phyloP scores from a whole-genome alignment of 2,888 invertebrate genomes.

The Lottia scabra region DNA sequence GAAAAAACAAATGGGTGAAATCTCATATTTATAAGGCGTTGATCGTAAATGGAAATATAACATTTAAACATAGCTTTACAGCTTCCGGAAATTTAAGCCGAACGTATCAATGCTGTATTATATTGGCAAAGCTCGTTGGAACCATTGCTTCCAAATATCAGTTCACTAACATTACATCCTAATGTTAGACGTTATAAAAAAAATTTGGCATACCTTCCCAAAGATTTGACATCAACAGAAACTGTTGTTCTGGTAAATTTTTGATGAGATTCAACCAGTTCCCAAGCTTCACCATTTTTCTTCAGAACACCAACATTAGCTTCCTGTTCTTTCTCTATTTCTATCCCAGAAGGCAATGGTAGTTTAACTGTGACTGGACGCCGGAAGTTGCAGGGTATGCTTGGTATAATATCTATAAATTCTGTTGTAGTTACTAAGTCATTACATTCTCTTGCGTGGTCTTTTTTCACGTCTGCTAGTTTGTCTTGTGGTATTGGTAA shows the following conservation, averaged over 20 bases:
- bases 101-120: too few relatives aligned
- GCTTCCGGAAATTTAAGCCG: too few relatives aligned
- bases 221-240: slow-evolving; percentile 58
- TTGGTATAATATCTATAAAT: slow-evolving; percentile 52
- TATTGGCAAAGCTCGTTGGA: too few relatives aligned
- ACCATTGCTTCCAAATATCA: too few relatives aligned
- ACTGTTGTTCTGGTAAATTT: slow-evolving; percentile 62
- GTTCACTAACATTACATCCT: neutral
- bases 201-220: slow-evolving; percentile 50
- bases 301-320: slow-evolving; percentile 57
- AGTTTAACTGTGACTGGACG: slow-evolving; percentile 64
- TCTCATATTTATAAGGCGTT: too few relatives aligned
- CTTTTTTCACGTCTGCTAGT: slow-evolving; percentile 45
- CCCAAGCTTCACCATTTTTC: slow-evolving; percentile 56
- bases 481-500: slow-evolving; percentile 52
- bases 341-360: slow-evolving; percentile 59
- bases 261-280: slow-evolving; percentile 51
- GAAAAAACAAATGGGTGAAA: slow-evolving; percentile 20
- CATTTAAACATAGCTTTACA: too few relatives aligned
- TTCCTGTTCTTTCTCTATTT: slow-evolving; percentile 49
- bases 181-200: neutral
- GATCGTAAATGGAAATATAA: too few relatives aligned
- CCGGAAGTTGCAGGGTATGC: slow-evolving; percentile 44
- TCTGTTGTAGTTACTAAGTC: slow-evolving; percentile 58
- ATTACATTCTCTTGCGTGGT: slow-evolving; percentile 51